Percentiles rank a stretch among this genome's conserved stretches.
Conservation (phyloP, 2,797 vertebrate species). For the Margarornis squamiger region DNA sequence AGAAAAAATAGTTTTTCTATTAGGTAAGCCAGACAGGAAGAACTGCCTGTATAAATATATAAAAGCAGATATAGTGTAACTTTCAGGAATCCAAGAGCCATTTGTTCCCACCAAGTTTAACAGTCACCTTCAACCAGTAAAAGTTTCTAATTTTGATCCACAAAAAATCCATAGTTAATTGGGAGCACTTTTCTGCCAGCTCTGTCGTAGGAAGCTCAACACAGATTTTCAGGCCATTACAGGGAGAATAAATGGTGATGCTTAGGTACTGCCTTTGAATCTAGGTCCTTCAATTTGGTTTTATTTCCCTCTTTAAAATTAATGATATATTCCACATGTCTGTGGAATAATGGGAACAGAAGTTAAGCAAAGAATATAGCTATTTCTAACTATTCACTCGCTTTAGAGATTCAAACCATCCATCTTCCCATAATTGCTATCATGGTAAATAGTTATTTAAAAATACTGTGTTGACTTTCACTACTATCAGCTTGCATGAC, state of each 20-base stretch:
- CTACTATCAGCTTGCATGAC: background rate
- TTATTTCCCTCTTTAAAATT: conserved; percentile 61
- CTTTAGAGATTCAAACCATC: conserved; percentile 16
- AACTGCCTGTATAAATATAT: background rate
- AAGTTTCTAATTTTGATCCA: conserved; percentile 12
- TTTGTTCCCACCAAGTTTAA: conserved; percentile 30
- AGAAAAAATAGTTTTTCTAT: background rate
- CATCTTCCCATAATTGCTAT: conserved; percentile 23
- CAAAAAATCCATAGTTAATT: conserved; percentile 23
- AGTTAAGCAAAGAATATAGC: conserved; percentile 26
- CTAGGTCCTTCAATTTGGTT: conserved; percentile 34
- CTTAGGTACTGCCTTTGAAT: conserved; percentile 46
- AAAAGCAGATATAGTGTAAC: background rate
- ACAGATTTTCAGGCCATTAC: conserved; percentile 17
- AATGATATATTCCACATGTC: conserved; percentile 40
- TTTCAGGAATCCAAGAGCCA: background rate
- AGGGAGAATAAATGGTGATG: background rate
- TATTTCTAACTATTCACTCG: background rate
- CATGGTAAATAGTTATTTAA: conserved; percentile 14
- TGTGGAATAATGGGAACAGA: conserved; percentile 12
- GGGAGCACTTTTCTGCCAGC: conserved; percentile 24
- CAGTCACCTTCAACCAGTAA: conserved; percentile 3
- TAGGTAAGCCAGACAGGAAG: background rate
- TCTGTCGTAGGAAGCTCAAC: conserved; percentile 1
- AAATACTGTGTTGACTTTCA: background rate